Base-by-base conservation (phyloP, 2,797 vertebrate species). In the Molossus molossus region DNA sequence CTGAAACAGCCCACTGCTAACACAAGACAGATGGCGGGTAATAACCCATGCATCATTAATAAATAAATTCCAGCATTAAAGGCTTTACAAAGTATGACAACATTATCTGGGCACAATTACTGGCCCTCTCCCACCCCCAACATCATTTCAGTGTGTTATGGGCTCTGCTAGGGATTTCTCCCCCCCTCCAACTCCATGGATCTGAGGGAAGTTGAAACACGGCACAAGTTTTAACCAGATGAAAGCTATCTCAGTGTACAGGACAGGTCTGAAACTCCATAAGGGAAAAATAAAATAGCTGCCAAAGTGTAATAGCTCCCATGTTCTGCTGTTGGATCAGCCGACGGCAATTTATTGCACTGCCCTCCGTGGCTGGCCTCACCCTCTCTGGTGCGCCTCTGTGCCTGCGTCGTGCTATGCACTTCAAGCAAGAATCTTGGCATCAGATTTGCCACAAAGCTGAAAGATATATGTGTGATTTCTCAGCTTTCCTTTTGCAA, bases 11-110 rank as follows among this genome's bases (percentile, higher is more conserved):
- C 98, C 98, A 98, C 98, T 98, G 98, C 98, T 99, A 99, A 99
- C 98, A 98, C 98, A 98, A 99, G 98, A 98, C 99, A 99, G 99
- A 99, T 99, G 99, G 99, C 91, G 97, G 98, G 98, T 98, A 99
- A 99, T 98, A 98, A 98, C 98, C 98, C 98, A 98, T 98, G 98
- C 97, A 98, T 98, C 98, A 99, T 99, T 99, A 99, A 99, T 99
- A 99, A 99, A 99, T 99, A 99, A 98, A 99, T 99, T 99, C 98
- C 98, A 99, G 98, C 98, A 98, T 99, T 98, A 98, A 98, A 98
- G 98, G 98, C 98, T 98, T 99, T 98, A 98, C 98, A 98, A 98
- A 98, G 98, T 98, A 99, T 99, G 98, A 98, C 98, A 99, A 98
- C 98, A 98, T 98, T 98, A 99, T 99, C 98, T 65, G 82, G 98